These are phyloP conservation scores for Zaprionus ghesquierei DNA, from an alignment of 1,140 invertebrate genomes.

Conservation along the genomic window DNA sequence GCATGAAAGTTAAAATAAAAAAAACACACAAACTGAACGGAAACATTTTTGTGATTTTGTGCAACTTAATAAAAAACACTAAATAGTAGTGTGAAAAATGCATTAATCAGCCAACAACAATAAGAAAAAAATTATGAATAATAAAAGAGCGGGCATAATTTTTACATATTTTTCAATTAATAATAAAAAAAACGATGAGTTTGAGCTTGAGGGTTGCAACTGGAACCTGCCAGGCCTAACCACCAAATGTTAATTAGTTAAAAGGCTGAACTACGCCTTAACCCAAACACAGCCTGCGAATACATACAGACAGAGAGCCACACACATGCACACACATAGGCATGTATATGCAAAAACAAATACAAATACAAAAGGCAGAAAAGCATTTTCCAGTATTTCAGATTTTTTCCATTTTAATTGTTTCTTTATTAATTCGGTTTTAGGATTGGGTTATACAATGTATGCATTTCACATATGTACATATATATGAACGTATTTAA, in stretches of 20 bases:
- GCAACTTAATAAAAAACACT: conserved; percentile 64
- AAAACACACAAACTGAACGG: conserved; percentile 23
- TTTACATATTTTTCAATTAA: conserved; percentile 80
- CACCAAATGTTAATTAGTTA: conserved; percentile 82
- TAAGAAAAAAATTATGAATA: conserved; percentile 62
- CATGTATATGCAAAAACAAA: neutral
- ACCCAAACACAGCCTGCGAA: conserved; percentile 34
- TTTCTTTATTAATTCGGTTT: conserved; percentile 39
- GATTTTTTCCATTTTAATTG: conserved; percentile 53
- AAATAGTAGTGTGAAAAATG: conserved; percentile 72
- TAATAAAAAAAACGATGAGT: conserved; percentile 41
- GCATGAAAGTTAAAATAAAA: conserved; percentile 14
- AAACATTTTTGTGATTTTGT: conserved; percentile 73
- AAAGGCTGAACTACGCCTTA: conserved; percentile 71
- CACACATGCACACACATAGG: neutral
- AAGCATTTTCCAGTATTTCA: conserved; percentile 50
- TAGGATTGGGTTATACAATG: conserved; percentile 57
- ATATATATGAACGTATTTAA: neutral
- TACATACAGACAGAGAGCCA: conserved; percentile 20
- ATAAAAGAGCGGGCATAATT: conserved; percentile 55
- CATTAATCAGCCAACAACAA: conserved; percentile 71
- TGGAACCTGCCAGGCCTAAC: conserved; percentile 60
- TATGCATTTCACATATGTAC: conserved; percentile 9
- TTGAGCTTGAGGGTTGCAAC: conserved; percentile 26
- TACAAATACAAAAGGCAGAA: conserved; percentile 2